A percentile compares a stretch with the other conserved stretches of the same genome.
phyloP scores from a whole-genome alignment of 2,888 invertebrate genomes.

The Pharmacophagus antenor region DNA sequence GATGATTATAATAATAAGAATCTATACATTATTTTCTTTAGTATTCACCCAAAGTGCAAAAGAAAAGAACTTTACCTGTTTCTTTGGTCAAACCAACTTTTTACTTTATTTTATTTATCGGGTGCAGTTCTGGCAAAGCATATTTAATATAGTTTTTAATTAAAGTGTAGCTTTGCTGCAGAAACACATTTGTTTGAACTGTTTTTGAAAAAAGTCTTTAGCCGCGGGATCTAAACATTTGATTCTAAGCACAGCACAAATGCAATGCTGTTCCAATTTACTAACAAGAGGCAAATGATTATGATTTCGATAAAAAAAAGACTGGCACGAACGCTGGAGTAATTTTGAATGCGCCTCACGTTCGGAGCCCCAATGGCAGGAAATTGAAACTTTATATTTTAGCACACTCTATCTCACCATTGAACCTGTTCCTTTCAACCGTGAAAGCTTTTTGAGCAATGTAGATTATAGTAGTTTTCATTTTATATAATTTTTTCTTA shows the following conservation, averaged over 20 bases:
- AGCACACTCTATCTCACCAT: slow-evolving; percentile 70
- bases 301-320: slow-evolving; percentile 21
- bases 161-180: no score
- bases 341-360: slow-evolving; percentile 53
- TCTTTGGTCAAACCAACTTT: no score
- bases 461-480: background rate
- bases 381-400: slow-evolving; percentile 79
- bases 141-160: no score
- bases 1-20: no score
- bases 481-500: background rate
- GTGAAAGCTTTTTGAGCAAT: slow-evolving; percentile 7
- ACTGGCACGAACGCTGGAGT: slow-evolving; percentile 20
- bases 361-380: slow-evolving; percentile 48
- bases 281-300: slow-evolving; percentile 7
- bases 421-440: slow-evolving; percentile 19
- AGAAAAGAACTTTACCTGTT: no score
- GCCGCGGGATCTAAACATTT: background rate
- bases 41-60: no score
- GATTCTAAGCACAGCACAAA: background rate
- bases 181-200: no score
- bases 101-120: no score
- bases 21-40: no score
- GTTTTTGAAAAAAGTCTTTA: background rate
- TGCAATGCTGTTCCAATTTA: background rate
- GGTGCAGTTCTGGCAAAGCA: no score